Percentiles rank a stretch among this genome's conserved stretches.
phyloP scores from a whole-genome alignment of 2,797 vertebrate genomes.

The Semotilus atromaculatus region DNA sequence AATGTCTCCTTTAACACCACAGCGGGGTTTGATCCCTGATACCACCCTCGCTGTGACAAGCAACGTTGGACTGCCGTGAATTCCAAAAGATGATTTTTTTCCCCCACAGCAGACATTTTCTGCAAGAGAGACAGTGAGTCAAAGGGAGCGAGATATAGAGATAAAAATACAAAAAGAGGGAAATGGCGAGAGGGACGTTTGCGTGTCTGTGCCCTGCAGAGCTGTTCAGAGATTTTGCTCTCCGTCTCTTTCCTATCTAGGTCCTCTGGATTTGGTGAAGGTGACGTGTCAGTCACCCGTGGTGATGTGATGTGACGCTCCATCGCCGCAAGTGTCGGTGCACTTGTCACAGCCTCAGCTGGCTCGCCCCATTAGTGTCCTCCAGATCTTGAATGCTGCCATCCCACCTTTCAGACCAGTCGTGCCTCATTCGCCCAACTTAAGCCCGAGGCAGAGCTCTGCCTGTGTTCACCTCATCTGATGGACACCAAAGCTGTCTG shows the following conservation, averaged over 20 bases:
- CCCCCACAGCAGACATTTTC: not conserved
- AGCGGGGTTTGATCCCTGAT: constrained; percentile 1
- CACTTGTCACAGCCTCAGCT: constrained; percentile 53
- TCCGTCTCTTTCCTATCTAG: not conserved
- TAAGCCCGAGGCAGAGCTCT: not conserved
- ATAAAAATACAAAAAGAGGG: constrained; percentile 25
- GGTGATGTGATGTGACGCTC: constrained; percentile 45
- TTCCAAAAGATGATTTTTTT: not conserved
- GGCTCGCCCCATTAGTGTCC: constrained; percentile 51
- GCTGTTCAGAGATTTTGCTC: not conserved
- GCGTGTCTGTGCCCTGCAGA: constrained; percentile 16
- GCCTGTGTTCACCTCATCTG: constrained; percentile 7
- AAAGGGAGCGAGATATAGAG: constrained; percentile 22
- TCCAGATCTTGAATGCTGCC: constrained; percentile 28
- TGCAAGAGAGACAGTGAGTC: constrained; percentile 31
- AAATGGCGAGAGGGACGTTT: not conserved
- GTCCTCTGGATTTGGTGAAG: constrained; percentile 52
- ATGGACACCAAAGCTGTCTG: constrained; percentile 39
- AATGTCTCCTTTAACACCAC: constrained; percentile 17
- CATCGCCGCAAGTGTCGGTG: constrained; percentile 47
- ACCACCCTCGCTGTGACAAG: not conserved
- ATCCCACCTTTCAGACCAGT: constrained; percentile 22
- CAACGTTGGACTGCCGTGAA: not conserved
- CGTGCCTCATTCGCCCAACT: constrained; percentile 4
- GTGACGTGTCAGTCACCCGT: constrained; percentile 53